These are phyloP conservation scores for Lathamus discolor DNA, from an alignment of 2,113 vertebrate species.

Conservation along the genomic window DNA sequence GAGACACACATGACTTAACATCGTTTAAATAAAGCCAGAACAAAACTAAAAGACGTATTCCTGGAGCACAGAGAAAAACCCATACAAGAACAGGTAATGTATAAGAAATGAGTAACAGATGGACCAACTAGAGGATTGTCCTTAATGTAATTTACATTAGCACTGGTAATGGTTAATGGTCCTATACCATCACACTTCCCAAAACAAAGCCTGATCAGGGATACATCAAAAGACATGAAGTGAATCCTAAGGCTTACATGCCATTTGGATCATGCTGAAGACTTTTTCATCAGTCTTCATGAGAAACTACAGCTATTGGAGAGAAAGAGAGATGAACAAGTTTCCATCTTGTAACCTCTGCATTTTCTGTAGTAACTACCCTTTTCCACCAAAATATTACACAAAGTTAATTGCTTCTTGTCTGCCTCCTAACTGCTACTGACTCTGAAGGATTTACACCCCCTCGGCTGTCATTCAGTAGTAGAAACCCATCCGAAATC, in stretches of 20 bases:
- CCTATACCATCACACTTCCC: conserved; percentile 16
- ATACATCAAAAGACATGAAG: not conserved
- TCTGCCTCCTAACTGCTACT: not conserved
- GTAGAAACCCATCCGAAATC: not conserved
- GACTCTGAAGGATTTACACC: not conserved
- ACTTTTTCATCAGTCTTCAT: not conserved
- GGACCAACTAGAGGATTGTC: conserved; percentile 42
- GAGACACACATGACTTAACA: not conserved
- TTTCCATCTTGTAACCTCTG: not conserved
- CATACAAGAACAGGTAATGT: not conserved
- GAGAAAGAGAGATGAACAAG: not conserved
- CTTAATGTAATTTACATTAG: conserved; percentile 55
- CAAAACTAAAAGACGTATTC: not conserved
- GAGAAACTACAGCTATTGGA: not conserved
- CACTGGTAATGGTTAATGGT: conserved; percentile 22
- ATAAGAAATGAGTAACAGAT: conserved; percentile 30
- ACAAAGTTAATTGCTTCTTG: not conserved
- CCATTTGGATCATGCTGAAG: not conserved
- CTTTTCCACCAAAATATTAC: not conserved
- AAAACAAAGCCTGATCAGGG: conserved; percentile 37
- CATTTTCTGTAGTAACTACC: not conserved
- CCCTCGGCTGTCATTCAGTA: not conserved
- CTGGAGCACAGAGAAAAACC: not conserved
- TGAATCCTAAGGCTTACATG: conserved; percentile 1
- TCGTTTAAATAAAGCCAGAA: not conserved